phyloP scores from a whole-genome alignment of 2,797 vertebrate genomes.

The Acrocephalus scirpaceus region DNA sequence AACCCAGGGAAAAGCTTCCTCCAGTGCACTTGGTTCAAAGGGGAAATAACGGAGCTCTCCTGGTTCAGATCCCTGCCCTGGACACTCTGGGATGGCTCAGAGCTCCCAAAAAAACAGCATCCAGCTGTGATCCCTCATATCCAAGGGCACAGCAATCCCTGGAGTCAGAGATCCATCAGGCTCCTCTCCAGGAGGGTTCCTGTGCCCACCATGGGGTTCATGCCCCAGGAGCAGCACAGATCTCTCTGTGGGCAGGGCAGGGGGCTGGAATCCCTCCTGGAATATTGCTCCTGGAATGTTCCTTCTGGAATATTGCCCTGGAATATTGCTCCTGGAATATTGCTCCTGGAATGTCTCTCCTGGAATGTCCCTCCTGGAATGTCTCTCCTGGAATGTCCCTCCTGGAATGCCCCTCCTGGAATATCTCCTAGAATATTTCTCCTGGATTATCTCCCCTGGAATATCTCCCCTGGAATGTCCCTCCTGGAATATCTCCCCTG shows the following conservation, averaged over 20 bases:
- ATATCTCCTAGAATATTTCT: neutral
- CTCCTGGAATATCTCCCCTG: neutral
- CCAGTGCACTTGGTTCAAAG: accelerated
- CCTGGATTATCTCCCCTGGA: neutral
- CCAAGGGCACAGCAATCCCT: accelerated
- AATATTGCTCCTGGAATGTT: neutral
- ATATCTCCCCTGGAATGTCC: neutral
- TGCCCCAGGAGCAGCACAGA: neutral
- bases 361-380: no score
- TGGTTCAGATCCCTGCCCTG: neutral
- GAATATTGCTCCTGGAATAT: neutral
- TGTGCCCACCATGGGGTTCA: neutral
- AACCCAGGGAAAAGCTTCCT: neutral
- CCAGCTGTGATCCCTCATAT: accelerated
- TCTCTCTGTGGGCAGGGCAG: neutral
- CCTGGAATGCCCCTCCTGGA: neutral
- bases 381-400: no score
- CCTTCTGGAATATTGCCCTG: no score
- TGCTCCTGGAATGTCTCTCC: neutral
- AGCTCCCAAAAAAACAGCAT: neutral
- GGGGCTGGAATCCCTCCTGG: neutral
- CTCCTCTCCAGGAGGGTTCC: neutral
- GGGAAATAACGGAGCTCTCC: neutral
- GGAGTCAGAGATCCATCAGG: accelerated
- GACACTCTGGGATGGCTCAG: neutral